Evolutionary conservation across 2,888 invertebrate species (phyloP).

Genomic region (Cosmorhoe ocellata): DNA sequence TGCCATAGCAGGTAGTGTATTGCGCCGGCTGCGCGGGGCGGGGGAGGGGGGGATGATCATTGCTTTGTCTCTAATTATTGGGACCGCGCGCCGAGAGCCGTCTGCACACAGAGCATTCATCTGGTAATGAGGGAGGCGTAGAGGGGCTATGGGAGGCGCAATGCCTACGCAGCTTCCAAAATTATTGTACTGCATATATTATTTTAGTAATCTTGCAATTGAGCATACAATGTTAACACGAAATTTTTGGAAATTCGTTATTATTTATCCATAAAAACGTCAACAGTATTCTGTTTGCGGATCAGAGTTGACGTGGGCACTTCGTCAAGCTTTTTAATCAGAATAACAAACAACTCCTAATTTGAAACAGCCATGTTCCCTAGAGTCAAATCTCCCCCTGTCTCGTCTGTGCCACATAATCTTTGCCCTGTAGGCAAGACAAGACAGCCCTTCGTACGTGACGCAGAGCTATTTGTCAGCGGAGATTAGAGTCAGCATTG

Average conservation of each 20-base stretch:
- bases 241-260: no score
- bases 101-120: slow-evolving; percentile 23
- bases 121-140: slow-evolving; percentile 17
- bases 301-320: no score
- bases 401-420: slow-evolving; percentile 8
- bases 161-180: neutral
- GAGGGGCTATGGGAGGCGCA: neutral
- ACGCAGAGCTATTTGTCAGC: slow-evolving; percentile 24
- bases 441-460: slow-evolving; percentile 13
- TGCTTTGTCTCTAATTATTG: slow-evolving; percentile 32
- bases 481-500: slow-evolving; percentile 29
- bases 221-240: no score
- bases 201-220: no score
- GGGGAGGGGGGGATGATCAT: slow-evolving; percentile 18
- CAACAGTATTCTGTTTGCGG: no score
- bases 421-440: slow-evolving; percentile 1
- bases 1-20: neutral
- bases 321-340: no score
- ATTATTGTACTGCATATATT: neutral
- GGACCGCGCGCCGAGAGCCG: slow-evolving; percentile 21
- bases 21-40: neutral
- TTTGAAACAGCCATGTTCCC: no score
- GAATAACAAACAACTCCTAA: no score
- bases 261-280: no score
- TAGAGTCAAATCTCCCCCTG: no score